These are phyloP conservation scores for Crotalus tigris DNA, from an alignment of 2,113 vertebrate species.

Conservation along the genomic window DNA sequence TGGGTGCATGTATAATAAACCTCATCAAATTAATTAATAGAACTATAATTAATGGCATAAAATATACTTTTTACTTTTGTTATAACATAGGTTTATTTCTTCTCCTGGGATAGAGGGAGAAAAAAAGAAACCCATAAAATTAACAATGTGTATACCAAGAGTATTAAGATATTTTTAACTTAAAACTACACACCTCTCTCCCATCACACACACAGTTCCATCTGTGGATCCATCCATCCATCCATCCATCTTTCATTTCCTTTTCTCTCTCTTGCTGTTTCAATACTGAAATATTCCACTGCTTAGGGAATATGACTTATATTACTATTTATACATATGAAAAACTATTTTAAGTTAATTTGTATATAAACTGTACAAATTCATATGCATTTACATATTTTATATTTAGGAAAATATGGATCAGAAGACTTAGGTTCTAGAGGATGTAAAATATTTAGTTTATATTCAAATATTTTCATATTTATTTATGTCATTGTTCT, in stretches of 20 bases:
- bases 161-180: neutral
- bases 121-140: neutral
- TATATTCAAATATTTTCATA: neutral
- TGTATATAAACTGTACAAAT: neutral
- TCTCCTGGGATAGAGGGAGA: neutral
- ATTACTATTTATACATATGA: neutral
- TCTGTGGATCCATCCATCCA: neutral
- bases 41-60: neutral
- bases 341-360: neutral
- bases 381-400: neutral
- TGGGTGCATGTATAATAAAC: neutral
- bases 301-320: neutral
- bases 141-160: neutral
- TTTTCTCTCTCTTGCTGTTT: neutral
- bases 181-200: neutral
- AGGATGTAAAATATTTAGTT: neutral
- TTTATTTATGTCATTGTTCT: neutral
- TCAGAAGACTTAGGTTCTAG: neutral
- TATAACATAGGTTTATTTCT: neutral
- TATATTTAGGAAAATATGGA: neutral
- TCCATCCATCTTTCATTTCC: neutral
- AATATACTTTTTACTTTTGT: neutral
- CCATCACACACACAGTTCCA: neutral
- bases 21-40: too few species aligned
- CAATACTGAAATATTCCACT: neutral